Conservation (phyloP, 2,797 vertebrate species). For the Anolis apletophallus region DNA sequence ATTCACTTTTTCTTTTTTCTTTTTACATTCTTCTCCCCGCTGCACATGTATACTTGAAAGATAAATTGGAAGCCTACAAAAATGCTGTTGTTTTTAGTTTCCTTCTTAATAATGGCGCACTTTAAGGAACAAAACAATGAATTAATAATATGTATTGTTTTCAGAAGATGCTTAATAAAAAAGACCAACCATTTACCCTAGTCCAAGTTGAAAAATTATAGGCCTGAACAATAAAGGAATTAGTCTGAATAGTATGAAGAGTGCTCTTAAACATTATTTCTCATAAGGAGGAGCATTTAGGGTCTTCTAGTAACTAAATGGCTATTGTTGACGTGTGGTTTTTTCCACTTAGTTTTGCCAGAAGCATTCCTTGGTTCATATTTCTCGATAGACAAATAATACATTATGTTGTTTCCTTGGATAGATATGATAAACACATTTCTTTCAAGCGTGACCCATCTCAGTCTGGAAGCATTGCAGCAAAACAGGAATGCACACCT, state of each 20-base stretch:
- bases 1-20: neutral
- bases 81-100: neutral
- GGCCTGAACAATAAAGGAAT: neutral
- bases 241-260: rapidly evolving
- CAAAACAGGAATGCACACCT: constrained; percentile 68
- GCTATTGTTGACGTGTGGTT: neutral
- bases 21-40: neutral
- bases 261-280: neutral
- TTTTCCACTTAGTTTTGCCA: constrained; percentile 17
- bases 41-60: neutral
- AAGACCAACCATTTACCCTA: neutral
- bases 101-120: neutral
- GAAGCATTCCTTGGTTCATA: constrained; percentile 37
- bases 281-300: constrained; percentile 9
- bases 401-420: constrained; percentile 10
- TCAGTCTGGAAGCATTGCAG: constrained; percentile 48
- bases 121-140: neutral
- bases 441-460: constrained; percentile 45
- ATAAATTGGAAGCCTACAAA: neutral
- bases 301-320: constrained; percentile 34
- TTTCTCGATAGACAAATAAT: constrained; percentile 30
- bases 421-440: constrained; percentile 54
- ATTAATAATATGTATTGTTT: neutral
- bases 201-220: neutral
- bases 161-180: neutral